Evolutionary conservation across 2,797 vertebrate species (phyloP), one percentile per base, ranked within the genome.

Genomic region (Scolopax bukidnonensis): DNA sequence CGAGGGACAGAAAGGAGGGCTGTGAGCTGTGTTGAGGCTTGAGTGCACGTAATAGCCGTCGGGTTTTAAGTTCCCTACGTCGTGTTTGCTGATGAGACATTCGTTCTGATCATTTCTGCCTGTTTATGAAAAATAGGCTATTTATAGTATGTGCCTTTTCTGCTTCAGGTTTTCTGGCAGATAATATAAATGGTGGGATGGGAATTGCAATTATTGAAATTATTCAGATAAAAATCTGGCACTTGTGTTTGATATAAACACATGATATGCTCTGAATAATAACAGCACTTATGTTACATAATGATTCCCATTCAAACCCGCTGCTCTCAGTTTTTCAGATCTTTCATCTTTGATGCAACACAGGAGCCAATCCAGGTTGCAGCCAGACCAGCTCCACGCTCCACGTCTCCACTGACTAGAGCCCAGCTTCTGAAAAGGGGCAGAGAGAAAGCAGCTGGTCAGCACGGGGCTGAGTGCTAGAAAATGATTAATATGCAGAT

Each of bases 171-270:
- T 90, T 90, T 16, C 91, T 94, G 94, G 91, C 94, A 93, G 90
- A 65, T 84, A 60, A 61, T 84, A 14, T 59, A 75, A 92, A 91
- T 57, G 69, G 91, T 95, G 95, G 94, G 94, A 74, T 96, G 91
- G 93, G 91, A 96, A 87, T 95, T 95, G 93, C 92, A 93, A 92
- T 96, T 95, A 95, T 90, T 94, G 93, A 83, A 90, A 94, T 96
- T 96, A 97, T 96, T 96, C 67, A 33, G 93, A 63, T 95, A 95
- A 95, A 96, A 96, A 94, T 95, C 90, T 92, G 90, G 90, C 90
- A 80, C 87, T 95, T 91, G 54, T 14, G 77, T 93, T 90, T 78
- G 93, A 94, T 95, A 84, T 84, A 80, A 92, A 92, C 90, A 83
- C 93, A 71, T 4, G 84, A 90, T 95, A 87, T 47, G 80, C 92